Evolutionary conservation across 2,888 invertebrate genomes (phyloP).

Genomic region (Boloria euphrosyne): DNA sequence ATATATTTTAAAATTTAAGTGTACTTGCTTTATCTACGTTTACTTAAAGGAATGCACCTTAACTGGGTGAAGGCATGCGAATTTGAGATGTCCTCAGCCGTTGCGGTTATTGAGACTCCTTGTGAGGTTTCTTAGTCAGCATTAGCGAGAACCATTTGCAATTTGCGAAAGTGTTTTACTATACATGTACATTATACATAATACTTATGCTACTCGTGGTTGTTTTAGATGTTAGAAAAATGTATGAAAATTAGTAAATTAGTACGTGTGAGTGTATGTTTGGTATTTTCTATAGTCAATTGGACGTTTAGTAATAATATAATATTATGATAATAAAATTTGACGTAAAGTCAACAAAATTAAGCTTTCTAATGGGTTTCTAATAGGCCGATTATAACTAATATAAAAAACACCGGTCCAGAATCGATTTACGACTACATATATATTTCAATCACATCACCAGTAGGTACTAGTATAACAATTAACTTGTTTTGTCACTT

Average conservation of each 20-base stretch:
- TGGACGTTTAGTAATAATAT: too few species aligned
- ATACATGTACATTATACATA: neutral
- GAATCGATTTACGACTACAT: too few species aligned
- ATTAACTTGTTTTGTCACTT: conserved; percentile 36
- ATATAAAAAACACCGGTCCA: too few species aligned
- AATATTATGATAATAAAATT: too few species aligned
- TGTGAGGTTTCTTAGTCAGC: conserved; percentile 40
- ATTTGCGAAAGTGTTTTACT: conserved; percentile 7
- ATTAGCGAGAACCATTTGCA: conserved; percentile 3
- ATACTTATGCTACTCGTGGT: neutral
- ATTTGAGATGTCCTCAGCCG: conserved; percentile 26
- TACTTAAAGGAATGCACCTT: conserved; percentile 17
- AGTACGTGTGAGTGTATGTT: neutral
- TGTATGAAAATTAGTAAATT: neutral
- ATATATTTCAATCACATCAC: too few species aligned
- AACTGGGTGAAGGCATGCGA: conserved; percentile 21
- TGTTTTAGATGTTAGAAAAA: too few species aligned
- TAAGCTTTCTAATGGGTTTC: too few species aligned
- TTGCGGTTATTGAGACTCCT: conserved; percentile 45
- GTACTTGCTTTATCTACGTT: neutral
- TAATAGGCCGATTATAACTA: too few species aligned
- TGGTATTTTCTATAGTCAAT: too few species aligned
- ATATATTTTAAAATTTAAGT: neutral
- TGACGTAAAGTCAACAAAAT: too few species aligned
- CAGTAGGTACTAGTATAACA: conserved; percentile 8